phyloP scores from a whole-genome alignment of 2,113 vertebrate species.

The Phrynosoma blainvillii region DNA sequence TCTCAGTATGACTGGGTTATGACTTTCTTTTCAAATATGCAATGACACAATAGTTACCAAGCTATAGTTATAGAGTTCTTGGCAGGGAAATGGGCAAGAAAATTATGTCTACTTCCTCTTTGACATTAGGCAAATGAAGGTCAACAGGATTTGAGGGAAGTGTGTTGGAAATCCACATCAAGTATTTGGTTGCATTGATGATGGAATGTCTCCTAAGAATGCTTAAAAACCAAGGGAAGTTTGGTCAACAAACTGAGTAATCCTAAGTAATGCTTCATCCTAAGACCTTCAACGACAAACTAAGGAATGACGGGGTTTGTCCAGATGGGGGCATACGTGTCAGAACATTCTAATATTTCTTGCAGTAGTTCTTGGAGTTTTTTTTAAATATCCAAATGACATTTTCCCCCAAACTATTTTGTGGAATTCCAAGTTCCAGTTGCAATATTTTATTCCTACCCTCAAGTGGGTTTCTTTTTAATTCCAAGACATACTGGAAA shows the following conservation, averaged over 20 bases:
- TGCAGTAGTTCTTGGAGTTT: no score
- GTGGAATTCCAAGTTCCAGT: no score
- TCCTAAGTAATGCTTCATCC: not conserved
- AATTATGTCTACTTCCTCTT: slow-evolving; percentile 62
- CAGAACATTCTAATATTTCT: no score
- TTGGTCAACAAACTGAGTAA: not conserved
- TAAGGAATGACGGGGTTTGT: no score
- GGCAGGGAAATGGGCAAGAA: not conserved
- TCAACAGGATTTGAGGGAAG: slow-evolving; percentile 40
- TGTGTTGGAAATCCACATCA: slow-evolving; percentile 33
- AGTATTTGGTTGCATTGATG: slow-evolving; percentile 62
- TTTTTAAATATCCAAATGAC: no score
- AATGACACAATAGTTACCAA: slow-evolving; percentile 22
- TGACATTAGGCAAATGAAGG: slow-evolving; percentile 52
- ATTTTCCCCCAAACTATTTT: no score
- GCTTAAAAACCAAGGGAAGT: not conserved
- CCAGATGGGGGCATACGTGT: no score
- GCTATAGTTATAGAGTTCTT: slow-evolving; percentile 24
- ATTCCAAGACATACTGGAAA: no score
- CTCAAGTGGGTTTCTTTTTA: no score
- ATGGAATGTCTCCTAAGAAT: slow-evolving; percentile 41
- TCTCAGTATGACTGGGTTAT: not conserved
- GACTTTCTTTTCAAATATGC: not conserved
- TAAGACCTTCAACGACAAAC: not conserved
- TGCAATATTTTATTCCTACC: no score